phyloP scores from a whole-genome alignment of 1,140 invertebrate genomes.

The Elysia chlorotica region DNA sequence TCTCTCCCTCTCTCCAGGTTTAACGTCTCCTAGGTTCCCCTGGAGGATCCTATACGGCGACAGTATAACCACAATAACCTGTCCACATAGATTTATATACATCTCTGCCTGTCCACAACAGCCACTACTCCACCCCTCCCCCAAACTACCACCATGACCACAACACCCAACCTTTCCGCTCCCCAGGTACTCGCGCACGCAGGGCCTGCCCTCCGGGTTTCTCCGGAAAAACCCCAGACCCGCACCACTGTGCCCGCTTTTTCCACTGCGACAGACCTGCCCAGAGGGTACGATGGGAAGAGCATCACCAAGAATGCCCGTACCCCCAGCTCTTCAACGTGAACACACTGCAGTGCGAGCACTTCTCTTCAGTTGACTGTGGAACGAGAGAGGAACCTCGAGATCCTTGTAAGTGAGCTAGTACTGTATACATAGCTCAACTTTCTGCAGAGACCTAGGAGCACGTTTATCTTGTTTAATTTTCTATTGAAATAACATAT shows the following conservation, averaged over 20 bases:
- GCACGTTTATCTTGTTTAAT: too few species aligned
- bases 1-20: too few species aligned
- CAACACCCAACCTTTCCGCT: too few species aligned
- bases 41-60: too few species aligned
- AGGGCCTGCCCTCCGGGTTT: not conserved
- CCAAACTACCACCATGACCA: too few species aligned
- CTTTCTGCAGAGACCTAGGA: not conserved
- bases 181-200: not conserved
- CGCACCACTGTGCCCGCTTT: constrained; percentile 40
- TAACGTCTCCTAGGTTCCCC: too few species aligned
- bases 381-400: constrained; percentile 32
- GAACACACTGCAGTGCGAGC: constrained; percentile 24
- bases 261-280: constrained; percentile 34
- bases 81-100: too few species aligned
- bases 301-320: constrained; percentile 33
- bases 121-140: too few species aligned
- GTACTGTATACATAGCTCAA: not conserved
- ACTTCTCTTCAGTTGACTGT: constrained; percentile 35
- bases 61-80: too few species aligned
- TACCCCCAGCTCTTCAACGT: constrained; percentile 43
- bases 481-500: too few species aligned
- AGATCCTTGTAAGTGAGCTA: constrained; percentile 35
- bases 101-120: too few species aligned
- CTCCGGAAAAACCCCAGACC: constrained; percentile 8
- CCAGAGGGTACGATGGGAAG: constrained; percentile 19